phyloP scores from a whole-genome alignment of 2,888 invertebrate species.

The Phania funesta region DNA sequence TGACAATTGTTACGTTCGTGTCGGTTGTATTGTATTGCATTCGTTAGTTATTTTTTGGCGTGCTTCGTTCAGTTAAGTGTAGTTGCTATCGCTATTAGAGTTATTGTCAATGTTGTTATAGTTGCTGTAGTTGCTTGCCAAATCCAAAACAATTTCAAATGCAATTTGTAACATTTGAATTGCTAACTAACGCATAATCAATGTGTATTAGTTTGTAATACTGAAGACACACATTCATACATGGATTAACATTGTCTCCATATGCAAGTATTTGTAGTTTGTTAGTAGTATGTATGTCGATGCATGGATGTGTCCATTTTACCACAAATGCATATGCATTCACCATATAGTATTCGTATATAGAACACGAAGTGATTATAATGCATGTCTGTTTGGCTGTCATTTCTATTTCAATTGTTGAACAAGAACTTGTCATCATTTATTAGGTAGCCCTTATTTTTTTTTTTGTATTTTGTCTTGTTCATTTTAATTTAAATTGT shows the following conservation, averaged over 20 bases:
- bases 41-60: neutral
- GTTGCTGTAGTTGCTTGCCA: constrained; percentile 27
- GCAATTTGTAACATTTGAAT: constrained; percentile 67
- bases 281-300: neutral
- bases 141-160: constrained; percentile 57
- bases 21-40: neutral
- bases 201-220: constrained; percentile 56
- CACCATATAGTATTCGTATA: neutral
- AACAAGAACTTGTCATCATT: constrained; percentile 58
- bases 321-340: constrained; percentile 20
- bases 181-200: constrained; percentile 67
- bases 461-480: too few species aligned
- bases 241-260: constrained; percentile 26
- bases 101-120: constrained; percentile 1
- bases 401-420: constrained; percentile 48
- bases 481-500: constrained; percentile 23
- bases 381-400: neutral
- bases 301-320: constrained; percentile 32
- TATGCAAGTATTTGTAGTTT: neutral
- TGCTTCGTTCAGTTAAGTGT: neutral
- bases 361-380: constrained; percentile 31
- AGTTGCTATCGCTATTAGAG: constrained; percentile 22
- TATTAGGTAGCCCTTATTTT: constrained; percentile 28
- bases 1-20: constrained; percentile 52
- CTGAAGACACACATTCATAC: constrained; percentile 30